Percentiles rank a stretch among this genome's conserved stretches.
phyloP scores from a whole-genome alignment of 2,888 invertebrate species.

The Fragum fragum region DNA sequence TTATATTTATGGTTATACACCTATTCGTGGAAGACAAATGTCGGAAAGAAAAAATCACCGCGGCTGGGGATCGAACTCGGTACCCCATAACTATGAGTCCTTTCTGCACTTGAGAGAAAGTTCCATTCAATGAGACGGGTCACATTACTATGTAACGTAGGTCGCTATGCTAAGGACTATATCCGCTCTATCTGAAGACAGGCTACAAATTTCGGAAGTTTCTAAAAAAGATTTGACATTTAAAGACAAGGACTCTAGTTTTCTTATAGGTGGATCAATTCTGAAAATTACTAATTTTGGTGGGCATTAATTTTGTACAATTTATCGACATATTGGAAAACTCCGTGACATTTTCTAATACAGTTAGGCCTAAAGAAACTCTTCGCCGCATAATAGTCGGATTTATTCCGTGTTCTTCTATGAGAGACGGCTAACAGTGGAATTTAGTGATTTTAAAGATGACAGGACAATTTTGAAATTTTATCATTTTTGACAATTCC shows the following conservation, averaged over 20 bases:
- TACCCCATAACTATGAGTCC: too few relatives aligned
- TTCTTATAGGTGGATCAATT: not conserved
- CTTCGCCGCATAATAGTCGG: not conserved
- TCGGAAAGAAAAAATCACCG: too few relatives aligned
- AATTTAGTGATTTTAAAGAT: not conserved
- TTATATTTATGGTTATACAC: too few relatives aligned
- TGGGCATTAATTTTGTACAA: not conserved
- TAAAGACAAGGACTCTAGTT: not conserved
- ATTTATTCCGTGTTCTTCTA: not conserved
- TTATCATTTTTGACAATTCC: not conserved
- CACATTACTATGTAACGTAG: too few relatives aligned
- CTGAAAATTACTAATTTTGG: not conserved
- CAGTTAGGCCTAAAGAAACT: not conserved
- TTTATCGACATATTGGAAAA: constrained; percentile 3
- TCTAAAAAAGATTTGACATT: too few relatives aligned
- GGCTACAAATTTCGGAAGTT: too few relatives aligned
- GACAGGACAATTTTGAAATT: not conserved
- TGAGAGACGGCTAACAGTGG: not conserved
- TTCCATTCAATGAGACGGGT: too few relatives aligned
- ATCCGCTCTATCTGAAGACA: too few relatives aligned
- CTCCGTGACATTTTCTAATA: constrained; percentile 3
- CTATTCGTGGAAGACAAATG: too few relatives aligned
- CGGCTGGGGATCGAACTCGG: too few relatives aligned
- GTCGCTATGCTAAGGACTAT: too few relatives aligned
- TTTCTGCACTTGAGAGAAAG: too few relatives aligned